Evolutionary conservation across 2,888 invertebrate genomes (phyloP), one percentile per base, ranked within the genome.

Genomic region (Pristionchus mayeri): DNA sequence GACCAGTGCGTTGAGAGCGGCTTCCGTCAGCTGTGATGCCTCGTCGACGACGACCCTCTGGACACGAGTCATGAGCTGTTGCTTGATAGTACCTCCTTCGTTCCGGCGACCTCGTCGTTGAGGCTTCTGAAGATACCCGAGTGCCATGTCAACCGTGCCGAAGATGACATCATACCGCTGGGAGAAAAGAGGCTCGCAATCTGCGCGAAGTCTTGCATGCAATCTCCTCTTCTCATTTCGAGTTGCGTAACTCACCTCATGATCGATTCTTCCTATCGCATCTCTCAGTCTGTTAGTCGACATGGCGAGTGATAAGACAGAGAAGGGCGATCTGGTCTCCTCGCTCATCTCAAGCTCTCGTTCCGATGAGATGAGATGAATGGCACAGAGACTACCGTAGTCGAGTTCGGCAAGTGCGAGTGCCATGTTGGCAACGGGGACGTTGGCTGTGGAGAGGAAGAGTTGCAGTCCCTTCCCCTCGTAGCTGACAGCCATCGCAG

Each of bases 21-120:
- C 27, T 11, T 79, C 79, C 11, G 79, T 79, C 13, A 79, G 50
- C 30, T 52, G 52, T 34, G 79, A 79, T 13, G 79, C 79, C 40
- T 79, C 79, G 54, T 79, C 79, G 52, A 79, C 21, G 52, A 79
- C 40, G 27, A 79, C 54, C 21, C 37, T 37, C 18, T 34, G 44
- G 37, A 71, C 37, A 27, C 7, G 13, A 16, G 13, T 27, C n/a
- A n/a, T n/a, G 4, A 71, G 37, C 44, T 71, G 37, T 40, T 37
- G 0, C 71, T 71, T 71, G 40, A 40, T 71, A 16, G 44, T 18
- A 24, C 48, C 75, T 2, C 16, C 24, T 11, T 34, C 16, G 4
- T 67, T 27, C 4, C 37, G 34, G 18, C 67, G 27, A 37, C 7
- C 3, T 6, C 44, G 75, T n/a, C n/a, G n/a, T n/a, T n/a, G n/a